Evolutionary conservation across 2,113 vertebrate genomes (phyloP), one percentile per base, ranked within the genome.

Genomic region (Dipodomys spectabilis): DNA sequence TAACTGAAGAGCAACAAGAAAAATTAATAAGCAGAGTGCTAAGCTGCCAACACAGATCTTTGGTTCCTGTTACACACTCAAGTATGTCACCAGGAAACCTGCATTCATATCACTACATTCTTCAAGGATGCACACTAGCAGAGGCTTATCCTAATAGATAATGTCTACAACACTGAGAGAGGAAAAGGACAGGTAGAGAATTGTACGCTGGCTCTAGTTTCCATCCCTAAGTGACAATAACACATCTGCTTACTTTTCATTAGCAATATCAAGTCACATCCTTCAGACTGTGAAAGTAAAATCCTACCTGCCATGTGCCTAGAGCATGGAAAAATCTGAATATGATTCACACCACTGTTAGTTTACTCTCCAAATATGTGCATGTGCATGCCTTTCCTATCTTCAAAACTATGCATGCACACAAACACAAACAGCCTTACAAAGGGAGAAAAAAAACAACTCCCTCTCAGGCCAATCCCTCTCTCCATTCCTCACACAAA

Each of bases 171-270:
- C 75, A 86, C 62, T n/a, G n/a, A 93, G 32, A 91, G 5, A 73
- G 72, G 77, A 73, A 92, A 93, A 71, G 28, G 35, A 90, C 91
- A 85, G 78, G 49, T 18, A 88, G 44, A 83, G 92, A 83, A 90
- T 19, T 64, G 53, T 44, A 90, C 57, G 68, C 19, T 32, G 32
- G 27, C n/a, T 92, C 88, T 78, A 71, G 86, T 94, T 86, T 81
- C 68, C 60, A 92, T 67, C 32, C 28, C 39, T n/a, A 95, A 95
- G 80, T 86, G 83, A 91, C 86, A 80, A 86, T 67, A 86, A 78
- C 83, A 95, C 39, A 39, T 39, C 39, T 39, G 39, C 39, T 39
- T 39, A 39, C 72, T 65, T 92, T 93, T 84, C 89, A 88, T 82
- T 86, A 96, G 35, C 53, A 82, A 77, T 53, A 88, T 16, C 49